phyloP scores from a whole-genome alignment of 2,888 invertebrate genomes.

The Morpho deidamia region DNA sequence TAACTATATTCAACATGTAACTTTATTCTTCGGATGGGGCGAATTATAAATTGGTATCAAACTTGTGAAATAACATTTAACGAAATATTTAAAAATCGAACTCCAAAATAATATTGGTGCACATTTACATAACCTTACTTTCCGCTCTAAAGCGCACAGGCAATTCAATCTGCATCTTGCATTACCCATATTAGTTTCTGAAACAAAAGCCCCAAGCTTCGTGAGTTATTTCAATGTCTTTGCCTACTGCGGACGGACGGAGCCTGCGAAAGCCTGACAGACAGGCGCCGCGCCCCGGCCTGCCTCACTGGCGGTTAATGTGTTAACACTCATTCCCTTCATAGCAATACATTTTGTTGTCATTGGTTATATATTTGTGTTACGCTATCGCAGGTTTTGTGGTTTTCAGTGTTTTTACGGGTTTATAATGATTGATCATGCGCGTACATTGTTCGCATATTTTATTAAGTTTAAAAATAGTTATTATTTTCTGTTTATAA shows the following conservation, averaged over 20 bases:
- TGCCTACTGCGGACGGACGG: conserved; percentile 44
- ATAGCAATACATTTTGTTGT: conserved; percentile 6
- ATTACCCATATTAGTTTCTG: conserved; percentile 62
- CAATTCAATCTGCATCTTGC: conserved; percentile 50
- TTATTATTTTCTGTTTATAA: no score
- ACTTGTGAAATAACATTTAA: no score
- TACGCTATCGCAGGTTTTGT: conserved; percentile 43
- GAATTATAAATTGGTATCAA: no score
- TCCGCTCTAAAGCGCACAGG: conserved; percentile 61
- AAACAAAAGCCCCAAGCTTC: conserved; percentile 47
- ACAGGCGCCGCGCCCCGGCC: conserved; percentile 64
- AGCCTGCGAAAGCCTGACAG: conserved; percentile 36
- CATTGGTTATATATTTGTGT: conserved; percentile 45
- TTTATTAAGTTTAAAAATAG: no score
- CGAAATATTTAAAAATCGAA: background rate
- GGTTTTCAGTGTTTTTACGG: conserved; percentile 3
- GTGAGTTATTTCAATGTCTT: conserved; percentile 58
- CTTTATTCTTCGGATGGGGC: no score
- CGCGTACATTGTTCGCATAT: background rate
- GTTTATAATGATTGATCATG: background rate
- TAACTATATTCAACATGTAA: no score
- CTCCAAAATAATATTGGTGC: conserved; percentile 12
- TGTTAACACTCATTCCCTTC: conserved; percentile 67
- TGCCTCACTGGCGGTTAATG: conserved; percentile 76
- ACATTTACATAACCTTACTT: conserved; percentile 38